These are phyloP conservation scores for Cremastobaeus sp. DNA, from an alignment of 2,888 invertebrate genomes.

Conservation along the genomic window DNA sequence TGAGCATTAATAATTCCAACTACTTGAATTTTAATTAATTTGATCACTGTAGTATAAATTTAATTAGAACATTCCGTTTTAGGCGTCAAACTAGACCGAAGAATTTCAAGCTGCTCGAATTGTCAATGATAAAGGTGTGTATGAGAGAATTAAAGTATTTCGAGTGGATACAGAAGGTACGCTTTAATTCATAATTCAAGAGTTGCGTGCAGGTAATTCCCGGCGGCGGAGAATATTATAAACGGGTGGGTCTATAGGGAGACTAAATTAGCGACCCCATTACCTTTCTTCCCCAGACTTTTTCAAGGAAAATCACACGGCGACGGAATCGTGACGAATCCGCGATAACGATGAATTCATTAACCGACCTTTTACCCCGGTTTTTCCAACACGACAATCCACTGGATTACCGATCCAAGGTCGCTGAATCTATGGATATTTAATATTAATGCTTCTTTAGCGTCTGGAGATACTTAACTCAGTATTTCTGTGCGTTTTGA, in stretches of 20 bases:
- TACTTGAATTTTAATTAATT: constrained; percentile 44
- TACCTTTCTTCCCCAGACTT: constrained; percentile 45
- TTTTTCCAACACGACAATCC: constrained; percentile 1
- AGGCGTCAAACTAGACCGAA: constrained; percentile 4
- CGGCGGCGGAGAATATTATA: constrained; percentile 51
- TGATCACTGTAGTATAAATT: constrained; percentile 17
- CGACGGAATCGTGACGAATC: constrained; percentile 30
- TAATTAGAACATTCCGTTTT: constrained; percentile 9
- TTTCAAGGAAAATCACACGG: constrained; percentile 30
- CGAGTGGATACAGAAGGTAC: constrained; percentile 48
- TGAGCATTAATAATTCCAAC: constrained; percentile 42
- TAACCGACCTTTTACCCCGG: constrained; percentile 58
- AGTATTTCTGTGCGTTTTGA: background rate
- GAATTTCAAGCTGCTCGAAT: constrained; percentile 11
- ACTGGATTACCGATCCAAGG: constrained; percentile 11
- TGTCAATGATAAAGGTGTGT: constrained; percentile 29
- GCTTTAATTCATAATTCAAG: constrained; percentile 75
- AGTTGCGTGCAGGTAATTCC: constrained; percentile 72
- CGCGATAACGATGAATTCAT: constrained; percentile 71
- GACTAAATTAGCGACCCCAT: constrained; percentile 64
- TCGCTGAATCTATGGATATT: too few species aligned
- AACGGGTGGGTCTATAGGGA: constrained; percentile 38
- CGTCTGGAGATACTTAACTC: background rate
- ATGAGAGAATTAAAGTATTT: constrained; percentile 25
- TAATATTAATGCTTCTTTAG: constrained; percentile 10